Evolutionary conservation across 2,113 vertebrate species (phyloP).

Genomic region (Megatriorchis doriae): DNA sequence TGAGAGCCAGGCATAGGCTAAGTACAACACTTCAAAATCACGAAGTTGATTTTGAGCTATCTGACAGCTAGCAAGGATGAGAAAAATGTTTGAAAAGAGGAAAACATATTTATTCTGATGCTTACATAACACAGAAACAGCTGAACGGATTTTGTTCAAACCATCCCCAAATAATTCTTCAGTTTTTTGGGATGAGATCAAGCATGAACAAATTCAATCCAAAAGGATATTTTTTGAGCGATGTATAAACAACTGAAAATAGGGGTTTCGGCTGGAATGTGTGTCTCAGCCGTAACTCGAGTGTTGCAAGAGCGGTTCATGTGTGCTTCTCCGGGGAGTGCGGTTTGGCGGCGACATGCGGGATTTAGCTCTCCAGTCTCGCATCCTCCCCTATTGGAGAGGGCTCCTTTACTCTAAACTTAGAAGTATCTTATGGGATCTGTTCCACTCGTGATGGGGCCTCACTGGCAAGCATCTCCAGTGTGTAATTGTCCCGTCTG

Average conservation of each 20-base stretch:
- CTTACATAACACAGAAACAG: slow-evolving; percentile 66
- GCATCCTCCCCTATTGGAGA: slow-evolving; percentile 39
- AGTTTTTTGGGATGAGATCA: slow-evolving; percentile 43
- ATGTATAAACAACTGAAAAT: slow-evolving; percentile 65
- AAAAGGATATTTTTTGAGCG: slow-evolving; percentile 51
- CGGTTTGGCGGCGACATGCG: neutral
- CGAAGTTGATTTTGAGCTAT: slow-evolving; percentile 34
- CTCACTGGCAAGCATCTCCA: slow-evolving; percentile 35
- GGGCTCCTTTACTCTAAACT: slow-evolving; percentile 53
- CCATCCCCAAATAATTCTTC: slow-evolving; percentile 58
- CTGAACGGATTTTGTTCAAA: slow-evolving; percentile 49
- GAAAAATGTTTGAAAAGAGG: slow-evolving; percentile 30
- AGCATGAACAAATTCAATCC: slow-evolving; percentile 52
- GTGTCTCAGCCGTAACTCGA: slow-evolving; percentile 39
- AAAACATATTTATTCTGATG: slow-evolving; percentile 59
- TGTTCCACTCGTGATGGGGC: slow-evolving; percentile 59
- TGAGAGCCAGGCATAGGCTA: neutral
- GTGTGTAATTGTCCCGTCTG: slow-evolving; percentile 55
- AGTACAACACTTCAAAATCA: neutral
- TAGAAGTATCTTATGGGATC: slow-evolving; percentile 61
- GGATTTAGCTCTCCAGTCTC: neutral
- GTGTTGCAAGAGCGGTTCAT: slow-evolving; percentile 48
- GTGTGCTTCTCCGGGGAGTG: slow-evolving; percentile 44
- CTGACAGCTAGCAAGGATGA: slow-evolving; percentile 21
- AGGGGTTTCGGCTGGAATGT: slow-evolving; percentile 60